Evolutionary conservation across 1,140 invertebrate genomes (phyloP).

Genomic region (Uloborus diversus): DNA sequence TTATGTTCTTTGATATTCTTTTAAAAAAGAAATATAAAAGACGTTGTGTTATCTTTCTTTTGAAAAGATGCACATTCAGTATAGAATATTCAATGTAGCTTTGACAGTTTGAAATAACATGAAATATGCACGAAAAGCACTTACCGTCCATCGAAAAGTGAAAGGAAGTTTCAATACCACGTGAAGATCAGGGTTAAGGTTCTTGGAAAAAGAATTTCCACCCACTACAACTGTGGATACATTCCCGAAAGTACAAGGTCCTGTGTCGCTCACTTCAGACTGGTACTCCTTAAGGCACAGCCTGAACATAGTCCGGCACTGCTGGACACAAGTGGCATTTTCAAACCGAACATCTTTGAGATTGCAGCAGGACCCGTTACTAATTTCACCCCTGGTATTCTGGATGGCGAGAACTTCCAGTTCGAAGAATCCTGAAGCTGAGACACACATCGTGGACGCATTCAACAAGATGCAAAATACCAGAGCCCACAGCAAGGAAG

Average conservation of each 20-base stretch:
- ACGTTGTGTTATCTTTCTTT: no score
- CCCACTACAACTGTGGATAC: conserved; percentile 83
- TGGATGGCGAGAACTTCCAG: conserved; percentile 88
- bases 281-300: conserved; percentile 93
- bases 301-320: conserved; percentile 84
- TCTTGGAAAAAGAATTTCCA: conserved; percentile 84
- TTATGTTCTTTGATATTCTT: no score
- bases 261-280: conserved; percentile 80
- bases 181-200: conserved; percentile 75
- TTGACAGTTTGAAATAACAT: no score
- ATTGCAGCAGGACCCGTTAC: conserved; percentile 82
- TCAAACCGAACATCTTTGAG: conserved; percentile 21
- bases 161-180: conserved; percentile 82
- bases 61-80: no score
- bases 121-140: no score
- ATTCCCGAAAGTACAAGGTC: conserved; percentile 89
- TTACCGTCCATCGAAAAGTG: conserved; percentile 90
- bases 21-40: no score
- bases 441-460: background rate
- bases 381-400: conserved; percentile 83
- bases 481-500: background rate
- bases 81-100: no score
- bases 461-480: background rate
- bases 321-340: conserved; percentile 66
- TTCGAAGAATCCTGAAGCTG: conserved; percentile 83